Evolutionary conservation across 2,797 vertebrate genomes (phyloP).

Genomic region (Basileuterus tristriatus): DNA sequence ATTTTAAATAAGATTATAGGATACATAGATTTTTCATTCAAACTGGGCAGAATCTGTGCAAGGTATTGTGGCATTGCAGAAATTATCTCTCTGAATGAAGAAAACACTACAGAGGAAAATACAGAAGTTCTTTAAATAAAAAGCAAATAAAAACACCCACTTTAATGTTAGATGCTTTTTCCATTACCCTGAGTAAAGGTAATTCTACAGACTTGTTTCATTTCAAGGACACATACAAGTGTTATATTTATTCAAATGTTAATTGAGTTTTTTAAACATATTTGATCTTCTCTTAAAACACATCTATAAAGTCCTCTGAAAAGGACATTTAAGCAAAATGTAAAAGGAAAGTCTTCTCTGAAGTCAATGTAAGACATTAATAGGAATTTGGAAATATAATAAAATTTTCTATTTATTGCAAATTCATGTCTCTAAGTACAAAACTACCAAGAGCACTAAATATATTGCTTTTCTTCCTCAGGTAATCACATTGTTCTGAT

Average conservation of each 20-base stretch:
- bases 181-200: neutral
- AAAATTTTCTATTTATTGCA: neutral
- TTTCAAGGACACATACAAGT: neutral
- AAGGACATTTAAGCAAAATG: neutral
- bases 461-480: neutral
- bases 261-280: neutral
- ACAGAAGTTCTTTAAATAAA: neutral
- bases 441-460: neutral
- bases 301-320: neutral
- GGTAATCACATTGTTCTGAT: neutral
- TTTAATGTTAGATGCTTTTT: neutral
- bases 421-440: neutral
- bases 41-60: neutral
- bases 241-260: neutral
- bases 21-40: constrained; percentile 34
- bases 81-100: neutral
- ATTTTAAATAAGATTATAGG: constrained; percentile 39
- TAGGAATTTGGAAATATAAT: neutral
- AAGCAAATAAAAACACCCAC: neutral
- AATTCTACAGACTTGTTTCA: neutral
- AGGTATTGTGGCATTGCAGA: neutral
- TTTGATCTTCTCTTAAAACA: neutral
- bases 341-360: neutral
- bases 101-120: neutral
- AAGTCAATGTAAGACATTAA: neutral